Evolutionary conservation across 1,140 invertebrate species (phyloP).

Genomic region (Dryas iulia): DNA sequence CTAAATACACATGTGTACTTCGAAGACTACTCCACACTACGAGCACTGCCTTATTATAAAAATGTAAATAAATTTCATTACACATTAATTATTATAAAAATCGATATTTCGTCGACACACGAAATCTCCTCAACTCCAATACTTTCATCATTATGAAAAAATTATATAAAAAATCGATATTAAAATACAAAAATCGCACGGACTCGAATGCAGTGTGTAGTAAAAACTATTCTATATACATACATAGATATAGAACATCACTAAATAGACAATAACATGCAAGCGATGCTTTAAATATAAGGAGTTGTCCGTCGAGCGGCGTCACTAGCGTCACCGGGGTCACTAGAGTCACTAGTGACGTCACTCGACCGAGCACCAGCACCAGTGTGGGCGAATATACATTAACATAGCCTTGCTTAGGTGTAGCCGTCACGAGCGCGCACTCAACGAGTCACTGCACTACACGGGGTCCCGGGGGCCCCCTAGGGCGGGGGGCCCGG

Average conservation of each 20-base stretch:
- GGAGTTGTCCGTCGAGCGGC: conserved; percentile 39
- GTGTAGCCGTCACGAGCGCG: background rate
- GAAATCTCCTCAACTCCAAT: background rate
- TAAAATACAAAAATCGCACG: conserved; percentile 12
- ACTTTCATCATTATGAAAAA: background rate
- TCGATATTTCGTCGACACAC: background rate
- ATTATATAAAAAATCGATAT: conserved; percentile 15
- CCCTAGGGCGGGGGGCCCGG: background rate
- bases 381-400: conserved; percentile 56
- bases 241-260: conserved; percentile 28
- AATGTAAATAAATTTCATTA: background rate
- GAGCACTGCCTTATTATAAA: background rate
- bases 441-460: conserved; percentile 5
- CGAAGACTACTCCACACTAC: background rate
- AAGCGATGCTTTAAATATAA: conserved; percentile 46
- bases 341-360: conserved; percentile 35
- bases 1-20: background rate
- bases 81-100: background rate
- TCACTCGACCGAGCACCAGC: conserved; percentile 50
- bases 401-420: conserved; percentile 28
- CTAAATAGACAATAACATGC: conserved; percentile 42
- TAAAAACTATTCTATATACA: conserved; percentile 14
- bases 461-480: background rate
- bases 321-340: conserved; percentile 21
- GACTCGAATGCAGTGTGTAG: conserved; percentile 6